Base-by-base conservation (phyloP, 2,797 vertebrate species). In the Cryptoprocta ferox region DNA sequence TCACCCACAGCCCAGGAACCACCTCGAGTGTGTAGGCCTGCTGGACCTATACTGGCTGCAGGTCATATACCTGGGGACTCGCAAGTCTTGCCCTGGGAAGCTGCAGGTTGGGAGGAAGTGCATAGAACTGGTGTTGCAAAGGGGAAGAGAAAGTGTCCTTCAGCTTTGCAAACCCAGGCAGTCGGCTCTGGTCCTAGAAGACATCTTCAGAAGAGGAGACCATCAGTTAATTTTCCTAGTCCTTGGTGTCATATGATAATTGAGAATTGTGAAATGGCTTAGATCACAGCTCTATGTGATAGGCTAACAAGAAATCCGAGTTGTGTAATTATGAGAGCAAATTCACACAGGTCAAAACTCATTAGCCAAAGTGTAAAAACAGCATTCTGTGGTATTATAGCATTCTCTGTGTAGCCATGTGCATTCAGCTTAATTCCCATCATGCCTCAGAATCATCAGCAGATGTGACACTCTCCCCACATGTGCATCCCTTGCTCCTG, bases 321-420 rank as follows among this genome's bases (percentile, higher is more conserved):
- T 86, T 71, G 78, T 70, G 11, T 94, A 83, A 98, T 94, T 88
- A 91, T 84, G 66, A 91, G 66, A 85, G 66, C 66, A 89, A 89
- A 97, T 83, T 91, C 68, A 63, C 50, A 83, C 4, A 78, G 95
- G 73, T 97, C 95, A 95, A 89, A 97, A 97, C 78, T 92, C 92
- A 89, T 97, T 95, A 80, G 24, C 68, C 71, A 86, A n/a, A 95
- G 39, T 89, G 14, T 91, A 76, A 73, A 95, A 94, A 70, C 73
- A 48, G 42, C 28, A 50, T 78, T 92, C 35, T 26, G 21, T 56
- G 39, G 28, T 35, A 82, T 90, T 5, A 12, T 6, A 76, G 59
- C 32, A 5, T 93, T 89, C 89, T 78, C 35, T 14, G 4, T 12
- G 6, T 5, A 35, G 30, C 78, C 59, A 2, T 1, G 0, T 28